Percentiles rank a stretch among this genome's conserved stretches.
Evolutionary conservation across 2,113 vertebrate genomes (phyloP).

Genomic region (Agelaius phoeniceus): DNA sequence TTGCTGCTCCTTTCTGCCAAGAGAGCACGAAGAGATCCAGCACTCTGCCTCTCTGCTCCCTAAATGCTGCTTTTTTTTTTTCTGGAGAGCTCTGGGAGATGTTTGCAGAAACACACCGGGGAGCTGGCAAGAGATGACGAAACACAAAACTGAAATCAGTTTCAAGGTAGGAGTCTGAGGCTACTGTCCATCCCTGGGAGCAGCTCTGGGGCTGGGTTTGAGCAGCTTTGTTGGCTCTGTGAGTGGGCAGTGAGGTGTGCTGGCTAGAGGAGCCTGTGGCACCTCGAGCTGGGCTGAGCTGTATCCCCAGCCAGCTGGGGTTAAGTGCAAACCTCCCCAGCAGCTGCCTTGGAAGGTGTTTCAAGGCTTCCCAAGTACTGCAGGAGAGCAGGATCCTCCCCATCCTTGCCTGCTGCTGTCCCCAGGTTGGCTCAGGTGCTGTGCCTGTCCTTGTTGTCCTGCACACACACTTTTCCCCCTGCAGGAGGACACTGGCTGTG

Average conservation of each 20-base stretch:
- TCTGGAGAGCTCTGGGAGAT: neutral
- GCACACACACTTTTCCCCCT: neutral
- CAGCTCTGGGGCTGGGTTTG: neutral
- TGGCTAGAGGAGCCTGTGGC: neutral
- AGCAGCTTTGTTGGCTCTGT: neutral
- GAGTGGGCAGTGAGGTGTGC: neutral
- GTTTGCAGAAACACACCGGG: fast-evolving
- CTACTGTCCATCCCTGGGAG: neutral
- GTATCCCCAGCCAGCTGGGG: neutral
- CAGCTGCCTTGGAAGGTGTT: neutral
- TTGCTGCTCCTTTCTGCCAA: conserved; percentile 6
- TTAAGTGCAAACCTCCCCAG: neutral
- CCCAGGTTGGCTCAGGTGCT: neutral
- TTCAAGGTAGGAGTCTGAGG: neutral
- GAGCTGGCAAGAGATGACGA: neutral
- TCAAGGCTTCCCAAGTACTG: neutral
- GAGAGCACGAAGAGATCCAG: neutral
- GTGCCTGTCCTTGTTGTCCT: neutral
- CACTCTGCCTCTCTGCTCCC: neutral
- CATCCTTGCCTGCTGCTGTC: neutral
- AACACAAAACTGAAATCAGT: neutral
- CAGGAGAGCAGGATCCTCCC: neutral
- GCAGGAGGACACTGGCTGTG: neutral
- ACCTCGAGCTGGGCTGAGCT: neutral
- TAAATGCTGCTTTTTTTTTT: neutral